phyloP scores from a whole-genome alignment of 2,888 invertebrate species.

The Thymelicus lineola region DNA sequence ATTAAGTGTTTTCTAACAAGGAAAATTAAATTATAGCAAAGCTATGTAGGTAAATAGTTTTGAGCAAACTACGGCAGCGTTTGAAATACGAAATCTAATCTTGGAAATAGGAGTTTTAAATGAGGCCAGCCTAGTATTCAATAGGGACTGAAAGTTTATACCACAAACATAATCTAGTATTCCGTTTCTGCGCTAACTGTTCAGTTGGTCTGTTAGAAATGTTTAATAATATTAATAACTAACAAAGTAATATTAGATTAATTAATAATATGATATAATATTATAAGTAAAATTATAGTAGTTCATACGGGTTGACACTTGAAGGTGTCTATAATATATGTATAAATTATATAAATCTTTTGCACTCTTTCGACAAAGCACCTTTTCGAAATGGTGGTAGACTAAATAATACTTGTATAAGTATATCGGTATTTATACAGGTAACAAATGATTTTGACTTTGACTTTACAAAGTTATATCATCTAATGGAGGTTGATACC shows the following conservation, averaged over 20 bases:
- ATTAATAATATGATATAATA: too few relatives aligned
- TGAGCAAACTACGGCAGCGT: not conserved
- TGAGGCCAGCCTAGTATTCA: not conserved
- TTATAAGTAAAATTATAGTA: too few relatives aligned
- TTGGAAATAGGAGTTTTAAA: conserved; percentile 5
- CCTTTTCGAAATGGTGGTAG: too few relatives aligned
- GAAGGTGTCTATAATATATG: too few relatives aligned
- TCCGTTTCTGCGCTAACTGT: not conserved
- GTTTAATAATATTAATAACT: too few relatives aligned
- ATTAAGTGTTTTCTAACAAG: not conserved
- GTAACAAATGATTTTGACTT: too few relatives aligned
- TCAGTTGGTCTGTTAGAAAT: not conserved
- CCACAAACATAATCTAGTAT: not conserved
- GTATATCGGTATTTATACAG: not conserved
- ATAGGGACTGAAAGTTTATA: not conserved
- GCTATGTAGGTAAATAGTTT: not conserved
- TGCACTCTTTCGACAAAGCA: too few relatives aligned
- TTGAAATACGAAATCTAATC: conserved; percentile 2
- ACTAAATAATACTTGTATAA: not conserved
- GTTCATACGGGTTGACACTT: too few relatives aligned
- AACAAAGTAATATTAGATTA: too few relatives aligned
- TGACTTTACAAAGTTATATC: not conserved
- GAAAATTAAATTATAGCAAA: not conserved
- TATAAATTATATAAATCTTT: too few relatives aligned
- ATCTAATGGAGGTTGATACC: not conserved